phyloP scores from a whole-genome alignment of 2,888 invertebrate species.

The Anarsia innoxiella region DNA sequence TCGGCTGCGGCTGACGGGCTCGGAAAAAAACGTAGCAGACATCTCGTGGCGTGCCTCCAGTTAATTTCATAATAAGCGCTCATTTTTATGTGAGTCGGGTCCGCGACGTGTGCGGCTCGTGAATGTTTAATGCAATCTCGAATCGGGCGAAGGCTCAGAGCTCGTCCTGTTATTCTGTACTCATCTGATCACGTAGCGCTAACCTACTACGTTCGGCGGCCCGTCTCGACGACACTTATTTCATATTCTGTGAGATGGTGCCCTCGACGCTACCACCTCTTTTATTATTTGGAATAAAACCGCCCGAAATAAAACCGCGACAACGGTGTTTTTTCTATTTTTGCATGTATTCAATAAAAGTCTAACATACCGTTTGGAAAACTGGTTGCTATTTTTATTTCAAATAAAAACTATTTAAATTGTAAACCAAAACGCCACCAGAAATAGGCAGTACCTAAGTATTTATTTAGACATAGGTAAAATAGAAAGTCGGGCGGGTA shows the following conservation, averaged over 20 bases:
- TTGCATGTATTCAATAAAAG: no score
- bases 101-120: slow-evolving; percentile 47
- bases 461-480: neutral
- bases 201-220: no score
- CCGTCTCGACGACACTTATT: slow-evolving; percentile 45
- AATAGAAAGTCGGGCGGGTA: slow-evolving; percentile 2
- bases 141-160: slow-evolving; percentile 39
- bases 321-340: slow-evolving; percentile 22
- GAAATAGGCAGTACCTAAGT: neutral
- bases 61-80: slow-evolving; percentile 73
- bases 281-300: slow-evolving; percentile 38
- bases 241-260: slow-evolving; percentile 58
- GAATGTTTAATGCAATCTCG: slow-evolving; percentile 66
- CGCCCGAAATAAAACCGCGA: slow-evolving; percentile 25
- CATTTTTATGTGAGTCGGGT: slow-evolving; percentile 67
- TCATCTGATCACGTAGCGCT: slow-evolving; percentile 49
- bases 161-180: slow-evolving; percentile 27
- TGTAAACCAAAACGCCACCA: neutral
- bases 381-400: no score
- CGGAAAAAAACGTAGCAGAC: slow-evolving; percentile 55
- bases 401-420: no score
- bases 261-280: slow-evolving; percentile 47
- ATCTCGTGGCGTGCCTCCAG: slow-evolving; percentile 48
- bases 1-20: slow-evolving; percentile 62
- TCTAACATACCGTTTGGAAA: no score